Evolutionary conservation across 2,113 vertebrate genomes (phyloP), one percentile per base, ranked within the genome.

Genomic region (Heterotis niloticus): DNA sequence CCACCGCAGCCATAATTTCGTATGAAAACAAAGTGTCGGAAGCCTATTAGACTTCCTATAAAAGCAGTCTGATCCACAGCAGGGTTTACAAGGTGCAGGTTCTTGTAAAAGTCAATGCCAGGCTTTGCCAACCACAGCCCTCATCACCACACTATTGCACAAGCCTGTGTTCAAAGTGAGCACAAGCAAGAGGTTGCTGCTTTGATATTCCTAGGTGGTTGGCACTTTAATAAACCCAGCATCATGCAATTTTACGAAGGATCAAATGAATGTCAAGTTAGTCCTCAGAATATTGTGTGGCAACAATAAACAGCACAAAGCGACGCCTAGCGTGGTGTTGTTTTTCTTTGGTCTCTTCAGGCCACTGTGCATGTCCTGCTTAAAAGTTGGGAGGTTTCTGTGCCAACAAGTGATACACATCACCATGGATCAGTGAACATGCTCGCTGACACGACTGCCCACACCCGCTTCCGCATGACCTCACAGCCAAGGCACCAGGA

Each of bases 391-490:
- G 24, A 29, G 64, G 34, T 57, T n/a, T 62, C 79, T 29, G 66
- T 84, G 76, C 79, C 88, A 86, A 76, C 16, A 69, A 76, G 77
- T 80, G 81, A 85, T 85, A 81, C 77, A 79, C 34, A 83, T 79
- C 77, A 80, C 76, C 82, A 85, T 75, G 82, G 86, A 86, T 87
- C 84, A 87, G 70, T 1, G 77, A 80, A 69, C 81, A 83, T 87
- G 85, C 82, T 79, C 78, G 44, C 57, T 82, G 83, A 88, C 85
- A 90, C 84, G 81, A 81, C 78, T 67, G 0, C 28, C 70, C 78
- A 29, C 44, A 23, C 70, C 83, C 79, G 12, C 70, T 84, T 85
- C 80, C 83, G 76, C 64, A 76, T 88, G 85, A 90, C 82, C 84
- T 88, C 80, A 86, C 76, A 71, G 79, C 87, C 87, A 10, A 18